Base-by-base conservation (phyloP, 2,888 invertebrate genomes). In the Chymomyza caudatula region DNA sequence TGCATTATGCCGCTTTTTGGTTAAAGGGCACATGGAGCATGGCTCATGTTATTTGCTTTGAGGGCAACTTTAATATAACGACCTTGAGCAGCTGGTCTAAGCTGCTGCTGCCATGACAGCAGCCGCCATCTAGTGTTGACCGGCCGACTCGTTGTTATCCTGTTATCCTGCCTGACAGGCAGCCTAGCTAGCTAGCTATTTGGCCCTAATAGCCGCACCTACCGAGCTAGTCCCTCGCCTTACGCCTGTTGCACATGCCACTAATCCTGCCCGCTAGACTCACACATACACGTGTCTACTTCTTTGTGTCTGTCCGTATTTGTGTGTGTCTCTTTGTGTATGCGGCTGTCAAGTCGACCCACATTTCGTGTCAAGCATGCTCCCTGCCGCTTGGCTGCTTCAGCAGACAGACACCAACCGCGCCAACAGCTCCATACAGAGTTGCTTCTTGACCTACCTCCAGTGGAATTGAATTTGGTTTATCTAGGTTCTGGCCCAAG, bases 391-490 rank as follows among this genome's bases (percentile, higher is more conserved):
- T 62, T 65, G 52, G 51, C 62, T 64, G 43, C 47, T 43, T 58
- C 19, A 43, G 44, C 43, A 55, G 19, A 59, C 55, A 25, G 13
- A 22, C 54, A 54, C 19, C 22, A 25, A n/a, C 29, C 29, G 54
- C 23, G 29, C n/a, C 29, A n/a, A n/a, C 29, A 17, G 15, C 15
- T 25, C 4, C 13, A 15, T n/a, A n/a, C n/a, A n/a, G n/a, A n/a
- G n/a, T n/a, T n/a, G 47, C 76, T 62, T 70, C 76, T 70, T 75
- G 79, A 78, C 79, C 79, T 79, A 74, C 74, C 79, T 71, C 74
- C 77, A 77, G 60, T 52, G 51, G 23, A 70, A 72, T 56, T 69
- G 22, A n/a, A 4, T 44, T 59, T 22, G 55, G 43, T 20, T 43
- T 56, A 25, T 29, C 15, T n/a, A 47, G 51, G 3, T 6, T 58